These are phyloP conservation scores for Trididemnum miniatum DNA, from an alignment of 23 tunicate species.

Conservation along the genomic window DNA sequence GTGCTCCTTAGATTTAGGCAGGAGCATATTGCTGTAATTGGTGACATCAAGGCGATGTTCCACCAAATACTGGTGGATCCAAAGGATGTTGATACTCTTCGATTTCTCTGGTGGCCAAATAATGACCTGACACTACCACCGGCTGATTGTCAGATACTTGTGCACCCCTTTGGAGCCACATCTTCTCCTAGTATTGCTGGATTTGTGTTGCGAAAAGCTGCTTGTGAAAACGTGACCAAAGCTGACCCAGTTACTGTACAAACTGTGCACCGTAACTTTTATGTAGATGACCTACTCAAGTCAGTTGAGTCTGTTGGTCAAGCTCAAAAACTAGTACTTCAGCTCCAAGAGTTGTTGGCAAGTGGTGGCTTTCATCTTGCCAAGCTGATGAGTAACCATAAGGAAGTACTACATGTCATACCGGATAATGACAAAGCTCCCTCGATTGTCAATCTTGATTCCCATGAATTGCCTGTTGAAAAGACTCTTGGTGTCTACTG, in stretches of 20 bases:
- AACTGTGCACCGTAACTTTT: slow-evolving; percentile 31
- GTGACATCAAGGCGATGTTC: no score
- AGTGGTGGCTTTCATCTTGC: slow-evolving; percentile 30
- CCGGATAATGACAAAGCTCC: neutral
- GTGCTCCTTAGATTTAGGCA: no score
- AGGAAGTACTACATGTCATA: neutral
- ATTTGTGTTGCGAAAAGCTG: slow-evolving; percentile 17
- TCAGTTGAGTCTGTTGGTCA: slow-evolving; percentile 8
- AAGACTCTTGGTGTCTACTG: slow-evolving; percentile 46
- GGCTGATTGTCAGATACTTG: no score
- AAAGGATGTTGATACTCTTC: no score
- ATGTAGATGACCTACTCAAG: slow-evolving; percentile 47
- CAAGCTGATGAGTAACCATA: no score
- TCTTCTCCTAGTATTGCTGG: slow-evolving; percentile 45
- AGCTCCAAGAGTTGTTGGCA: neutral
- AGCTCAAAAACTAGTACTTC: neutral
- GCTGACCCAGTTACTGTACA: neutral
- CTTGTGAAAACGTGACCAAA: slow-evolving; percentile 5
- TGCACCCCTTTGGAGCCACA: no score
- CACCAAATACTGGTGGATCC: no score
- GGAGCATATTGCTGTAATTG: no score
- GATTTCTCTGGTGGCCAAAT: no score
- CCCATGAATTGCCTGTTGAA: slow-evolving; percentile 28
- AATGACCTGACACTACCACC: no score
- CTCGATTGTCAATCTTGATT: slow-evolving; percentile 4